Evolutionary conservation across 2,797 vertebrate genomes (phyloP), one percentile per base, ranked within the genome.

Genomic region (Rachycentron canadum): DNA sequence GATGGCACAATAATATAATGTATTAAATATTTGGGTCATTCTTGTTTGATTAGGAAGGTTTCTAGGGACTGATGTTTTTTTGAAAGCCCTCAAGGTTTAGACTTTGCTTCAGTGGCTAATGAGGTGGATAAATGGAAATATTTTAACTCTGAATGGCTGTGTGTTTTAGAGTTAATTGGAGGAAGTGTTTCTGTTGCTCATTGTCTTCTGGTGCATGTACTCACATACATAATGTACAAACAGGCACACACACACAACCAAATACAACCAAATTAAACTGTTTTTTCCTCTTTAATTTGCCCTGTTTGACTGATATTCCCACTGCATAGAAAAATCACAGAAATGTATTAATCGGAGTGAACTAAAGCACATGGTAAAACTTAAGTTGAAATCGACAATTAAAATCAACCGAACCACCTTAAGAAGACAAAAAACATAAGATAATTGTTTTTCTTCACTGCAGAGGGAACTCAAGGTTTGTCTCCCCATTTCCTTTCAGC

Each of bases 21-120:
- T 34, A 57, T 57, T 32, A 5, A 38, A 69, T 58, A 76, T 79
- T 61, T 78, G 62, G 79, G 82, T 72, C 66, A 60, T 30, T 78
- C 59, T 55, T 83, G 72, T 83, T 68, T 79, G 79, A 76, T 77
- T 45, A 40, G 40, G 19, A 28, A 23, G 47, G 5, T 67, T 80
- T 66, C 69, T n/a, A 53, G 56, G 71, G 64, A 59, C 12, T 11
- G 26, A 59, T 21, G 32, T 7, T 55, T 23, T 58, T 32, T 55
- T 10, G 1, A 80, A 57, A 38, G 61, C 34, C 79, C 78, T 79
- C 16, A 49, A 81, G 66, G 65, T 59, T 58, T 50, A 66, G 56
- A 49, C 34, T 7, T 23, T 25, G 30, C 63, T 69, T 71, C 49
- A 79, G 66, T 52, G 50, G 45, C 62, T 82, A 81, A 79, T 78